Evolutionary conservation across 2,888 invertebrate genomes (phyloP), one percentile per base, ranked within the genome.

Genomic region (Ophion ventricosus): DNA sequence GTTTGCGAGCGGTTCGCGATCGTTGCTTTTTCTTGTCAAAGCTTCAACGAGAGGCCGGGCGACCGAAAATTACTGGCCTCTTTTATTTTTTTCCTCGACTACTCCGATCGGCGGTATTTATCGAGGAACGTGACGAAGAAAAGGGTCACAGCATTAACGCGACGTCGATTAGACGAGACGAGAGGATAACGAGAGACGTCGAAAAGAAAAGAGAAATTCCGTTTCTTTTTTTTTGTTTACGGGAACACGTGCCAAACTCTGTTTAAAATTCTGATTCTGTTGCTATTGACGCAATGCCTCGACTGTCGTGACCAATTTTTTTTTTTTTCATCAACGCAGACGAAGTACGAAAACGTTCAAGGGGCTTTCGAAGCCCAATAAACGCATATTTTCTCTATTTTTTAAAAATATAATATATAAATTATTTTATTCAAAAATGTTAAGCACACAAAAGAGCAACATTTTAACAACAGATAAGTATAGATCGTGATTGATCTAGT

Each of bases 91-190:
- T 70, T 43, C 8, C 43, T 0, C 7, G 11, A 40, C 66, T n/a
- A 67, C 11, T 54, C 11, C 57, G 72, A 64, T 72, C 64, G 40
- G n/a, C 63, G 63, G 70, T 72, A 79, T 79, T 79, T 40, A 20
- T 79, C 29, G 66, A 57, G 64, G 66, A 82, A 77, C 77, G 77
- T 77, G 82, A 77, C 67, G 57, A 54, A 23, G 23, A n/a, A 10
- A 10, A 49, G 77, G 72, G 29, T 49, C 59, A 29, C 23, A 40
- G 77, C 20, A 82, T 82, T 73, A 59, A 66, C 57, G 66, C 23
- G n/a, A 40, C 77, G 20, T 66, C 77, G 70, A 73, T 73, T 77
- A 82, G 80, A 73, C 29, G 57, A 73, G 73, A 49, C 57, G 79
- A 17, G 43, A 78, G 29, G 61, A 70, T 23, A 25, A 17, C 35